Percentiles rank a stretch among this genome's conserved stretches.
These are phyloP conservation scores for Cylas formicarius DNA, from an alignment of 1,140 invertebrate species.

Conservation along the genomic window DNA sequence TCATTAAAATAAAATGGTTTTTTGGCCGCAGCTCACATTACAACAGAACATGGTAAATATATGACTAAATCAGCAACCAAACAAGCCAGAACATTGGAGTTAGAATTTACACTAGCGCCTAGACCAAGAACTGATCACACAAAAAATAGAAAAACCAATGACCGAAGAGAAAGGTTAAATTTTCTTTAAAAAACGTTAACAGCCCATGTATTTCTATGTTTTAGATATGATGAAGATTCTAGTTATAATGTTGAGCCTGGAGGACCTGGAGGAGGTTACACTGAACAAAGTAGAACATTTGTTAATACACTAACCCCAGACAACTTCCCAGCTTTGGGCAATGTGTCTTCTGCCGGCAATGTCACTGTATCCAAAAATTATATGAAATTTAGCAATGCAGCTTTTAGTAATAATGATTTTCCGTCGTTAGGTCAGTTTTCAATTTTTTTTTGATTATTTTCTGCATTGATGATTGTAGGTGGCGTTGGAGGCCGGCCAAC, in stretches of 20 bases:
- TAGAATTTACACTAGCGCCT: conserved; percentile 80
- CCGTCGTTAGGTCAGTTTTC: conserved; percentile 31
- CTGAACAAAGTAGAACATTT: conserved; percentile 16
- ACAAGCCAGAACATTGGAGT: conserved; percentile 78
- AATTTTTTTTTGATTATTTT: conserved; percentile 5
- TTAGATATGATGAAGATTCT: conserved; percentile 31
- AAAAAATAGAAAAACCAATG: conserved; percentile 17
- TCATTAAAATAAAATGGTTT: conserved; percentile 16
- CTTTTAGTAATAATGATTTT: conserved; percentile 35
- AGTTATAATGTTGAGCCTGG: conserved; percentile 24
- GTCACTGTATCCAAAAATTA: conserved; percentile 27
- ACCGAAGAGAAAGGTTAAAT: conserved; percentile 22
- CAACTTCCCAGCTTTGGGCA: conserved; percentile 60
- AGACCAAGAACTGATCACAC: conserved; percentile 25
- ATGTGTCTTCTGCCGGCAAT: conserved; percentile 18
- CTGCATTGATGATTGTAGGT: conserved; percentile 14
- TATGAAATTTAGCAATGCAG: conserved; percentile 32
- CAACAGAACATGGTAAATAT: conserved; percentile 67
- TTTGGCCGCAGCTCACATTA: conserved; percentile 71
- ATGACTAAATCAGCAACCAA: conserved; percentile 78
- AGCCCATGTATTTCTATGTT: conserved; percentile 9
- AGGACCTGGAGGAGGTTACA: conserved; percentile 17
- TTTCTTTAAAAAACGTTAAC: conserved; percentile 6
- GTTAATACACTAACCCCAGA: conserved; percentile 57
- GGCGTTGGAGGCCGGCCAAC: conserved; percentile 15